Evolutionary conservation across 2,888 invertebrate genomes (phyloP).

Genomic region (Syrista parreyssii): DNA sequence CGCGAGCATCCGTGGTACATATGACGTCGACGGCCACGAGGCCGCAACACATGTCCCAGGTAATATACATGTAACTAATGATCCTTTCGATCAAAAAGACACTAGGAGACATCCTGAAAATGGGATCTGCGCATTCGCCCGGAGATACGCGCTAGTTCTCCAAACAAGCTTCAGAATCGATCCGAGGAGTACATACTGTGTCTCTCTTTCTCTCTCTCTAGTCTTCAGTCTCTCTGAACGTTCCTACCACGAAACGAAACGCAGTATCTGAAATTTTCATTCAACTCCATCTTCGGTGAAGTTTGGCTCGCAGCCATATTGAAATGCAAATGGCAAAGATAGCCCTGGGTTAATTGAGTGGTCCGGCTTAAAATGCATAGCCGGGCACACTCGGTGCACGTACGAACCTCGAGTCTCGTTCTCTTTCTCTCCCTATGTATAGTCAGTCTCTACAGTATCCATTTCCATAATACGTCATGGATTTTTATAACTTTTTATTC

Average conservation of each 20-base stretch:
- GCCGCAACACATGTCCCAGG: constrained; percentile 64
- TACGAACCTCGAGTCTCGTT: not conserved
- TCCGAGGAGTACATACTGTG: not conserved
- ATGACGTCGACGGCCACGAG: constrained; percentile 63
- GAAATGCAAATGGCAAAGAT: constrained; percentile 49
- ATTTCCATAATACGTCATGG: constrained; percentile 29
- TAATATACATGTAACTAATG: constrained; percentile 17
- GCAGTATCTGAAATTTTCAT: constrained; percentile 35
- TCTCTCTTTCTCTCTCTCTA: not conserved
- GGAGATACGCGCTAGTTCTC: not conserved
- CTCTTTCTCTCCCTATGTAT: not conserved
- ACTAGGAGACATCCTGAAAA: not conserved
- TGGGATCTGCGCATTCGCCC: not conserved
- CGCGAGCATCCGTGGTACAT: constrained; percentile 62
- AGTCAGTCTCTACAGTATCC: constrained; percentile 7
- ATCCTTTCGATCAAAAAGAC: not conserved
- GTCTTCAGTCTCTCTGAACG: not conserved
- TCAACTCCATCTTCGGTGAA: constrained; percentile 29
- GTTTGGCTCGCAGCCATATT: constrained; percentile 45
- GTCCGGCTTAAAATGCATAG: constrained; percentile 35
- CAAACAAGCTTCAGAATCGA: not conserved
- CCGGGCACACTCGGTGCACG: not conserved
- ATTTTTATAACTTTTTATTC: constrained; percentile 30
- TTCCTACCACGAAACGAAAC: not conserved
- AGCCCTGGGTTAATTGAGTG: constrained; percentile 52